Base-by-base conservation (phyloP, 2,797 vertebrate genomes). In the Galagoides demidoff region DNA sequence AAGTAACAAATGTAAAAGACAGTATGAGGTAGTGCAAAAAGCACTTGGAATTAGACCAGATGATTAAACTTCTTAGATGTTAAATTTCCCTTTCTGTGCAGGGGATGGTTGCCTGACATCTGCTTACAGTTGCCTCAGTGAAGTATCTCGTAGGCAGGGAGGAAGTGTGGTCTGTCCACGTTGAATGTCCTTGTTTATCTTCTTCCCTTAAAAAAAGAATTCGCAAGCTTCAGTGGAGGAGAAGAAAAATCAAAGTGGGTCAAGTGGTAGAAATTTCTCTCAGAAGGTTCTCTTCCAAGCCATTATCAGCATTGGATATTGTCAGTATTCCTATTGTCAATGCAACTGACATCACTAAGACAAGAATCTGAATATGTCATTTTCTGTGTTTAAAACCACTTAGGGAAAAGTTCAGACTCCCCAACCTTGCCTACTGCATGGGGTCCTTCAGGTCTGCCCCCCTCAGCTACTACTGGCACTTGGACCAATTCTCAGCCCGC, bases 1-100 rank as follows among this genome's bases (percentile, higher is more conserved):
- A 76, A 95, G 49, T n/a, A 76, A 61, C 95, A 83, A 85, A 76
- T 87, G 66, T 89, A 76, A 89, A 87, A 85, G 73, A 85, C 52
- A 13, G 20, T 78, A 7, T 94, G 88, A 92, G 39, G 5, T 37
- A 76, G 39, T 76, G 5, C 49, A 85, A 37, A 97, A 94, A 77
- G 63, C 29, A 68, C 81, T 89, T 93, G 89, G 82, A 92, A 37
- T 89, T 85, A 85, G 70, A 90, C 68, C 92, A 52, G 29, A 88
- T 45, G 37, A 19, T 90, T 74, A 84, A 89, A 66, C 34, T 71
- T 59, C 49, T 81, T 70, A 86, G 31, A 59, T 90, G n/a, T 84
- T 85, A 87, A 74, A 76, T 90, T 89, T 84, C 59, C 55, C n/a
- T 66, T 86, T 78, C 63, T 90, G 23, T 93, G 25, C 45, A 63